Percentiles rank a stretch among this genome's conserved stretches.
phyloP scores from a whole-genome alignment of 1,140 invertebrate genomes.

The Drosophila mauritiana region DNA sequence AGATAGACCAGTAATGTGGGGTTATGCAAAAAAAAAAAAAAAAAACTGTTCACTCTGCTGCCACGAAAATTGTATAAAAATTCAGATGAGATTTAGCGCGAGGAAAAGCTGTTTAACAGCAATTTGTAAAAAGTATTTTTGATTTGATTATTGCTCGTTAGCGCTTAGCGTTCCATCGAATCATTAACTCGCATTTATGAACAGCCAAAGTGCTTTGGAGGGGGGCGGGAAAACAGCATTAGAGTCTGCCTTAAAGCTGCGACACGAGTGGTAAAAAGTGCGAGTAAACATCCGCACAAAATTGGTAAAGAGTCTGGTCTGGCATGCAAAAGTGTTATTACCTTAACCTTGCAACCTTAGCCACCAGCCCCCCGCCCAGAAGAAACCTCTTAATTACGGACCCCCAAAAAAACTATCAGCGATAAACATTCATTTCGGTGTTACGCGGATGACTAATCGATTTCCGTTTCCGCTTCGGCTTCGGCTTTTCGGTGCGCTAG shows the following conservation, averaged over 20 bases:
- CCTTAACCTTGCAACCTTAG: conserved; percentile 4
- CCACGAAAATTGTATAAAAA: conserved; percentile 27
- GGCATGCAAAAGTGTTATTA: conserved; percentile 71
- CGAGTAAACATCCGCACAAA: background rate
- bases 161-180: conserved; percentile 60
- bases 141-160: conserved; percentile 83
- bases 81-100: conserved; percentile 5
- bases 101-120: conserved; percentile 46
- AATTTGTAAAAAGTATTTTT: conserved; percentile 74
- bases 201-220: conserved; percentile 57
- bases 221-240: background rate
- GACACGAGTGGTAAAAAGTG: conserved; percentile 1
- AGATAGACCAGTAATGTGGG: conserved; percentile 15
- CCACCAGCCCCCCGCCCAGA: background rate
- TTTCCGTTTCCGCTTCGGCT: conserved; percentile 64
- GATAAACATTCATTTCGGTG: conserved; percentile 58
- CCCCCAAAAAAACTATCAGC: conserved; percentile 56
- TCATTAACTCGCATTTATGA: conserved; percentile 77
- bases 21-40: conserved; percentile 30
- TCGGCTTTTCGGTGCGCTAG: background rate
- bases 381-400: conserved; percentile 54
- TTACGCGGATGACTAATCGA: conserved; percentile 66
- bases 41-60: conserved; percentile 44
- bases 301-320: conserved; percentile 7
- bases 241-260: conserved; percentile 5